A percentile compares a stretch with the other conserved stretches of the same genome.
These are phyloP conservation scores for Panthera leo DNA, from an alignment of 2,113 vertebrate species.

Conservation along the genomic window DNA sequence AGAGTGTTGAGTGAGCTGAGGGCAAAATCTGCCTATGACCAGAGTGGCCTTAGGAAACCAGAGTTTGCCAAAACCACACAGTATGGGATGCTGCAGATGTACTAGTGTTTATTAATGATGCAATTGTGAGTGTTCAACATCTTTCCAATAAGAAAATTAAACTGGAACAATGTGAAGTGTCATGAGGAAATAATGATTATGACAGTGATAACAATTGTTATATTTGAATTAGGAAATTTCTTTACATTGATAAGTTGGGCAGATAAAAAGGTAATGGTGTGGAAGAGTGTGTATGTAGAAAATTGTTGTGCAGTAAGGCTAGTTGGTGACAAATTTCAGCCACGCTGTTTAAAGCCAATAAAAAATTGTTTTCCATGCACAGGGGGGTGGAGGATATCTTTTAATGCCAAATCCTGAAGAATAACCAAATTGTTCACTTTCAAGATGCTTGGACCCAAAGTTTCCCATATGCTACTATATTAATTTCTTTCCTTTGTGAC, in stretches of 20 bases:
- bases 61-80: background rate
- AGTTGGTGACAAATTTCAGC: background rate
- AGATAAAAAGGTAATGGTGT: background rate
- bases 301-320: background rate
- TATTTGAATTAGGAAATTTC: slow-evolving; percentile 1
- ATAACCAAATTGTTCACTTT: background rate
- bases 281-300: background rate
- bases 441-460: background rate
- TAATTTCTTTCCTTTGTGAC: background rate
- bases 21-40: background rate
- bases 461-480: background rate
- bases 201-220: background rate
- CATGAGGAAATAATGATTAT: background rate
- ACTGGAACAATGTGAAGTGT: background rate
- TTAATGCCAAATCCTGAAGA: background rate
- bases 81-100: background rate
- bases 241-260: background rate
- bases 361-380: background rate
- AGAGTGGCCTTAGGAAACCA: background rate
- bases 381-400: background rate
- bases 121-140: background rate
- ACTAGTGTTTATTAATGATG: background rate
- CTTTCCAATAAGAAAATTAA: background rate
- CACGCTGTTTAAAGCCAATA: background rate
- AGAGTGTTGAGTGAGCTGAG: background rate